These are phyloP conservation scores for Potamarius usumacintae DNA, from an alignment of 2,113 vertebrate genomes.

Conservation along the genomic window DNA sequence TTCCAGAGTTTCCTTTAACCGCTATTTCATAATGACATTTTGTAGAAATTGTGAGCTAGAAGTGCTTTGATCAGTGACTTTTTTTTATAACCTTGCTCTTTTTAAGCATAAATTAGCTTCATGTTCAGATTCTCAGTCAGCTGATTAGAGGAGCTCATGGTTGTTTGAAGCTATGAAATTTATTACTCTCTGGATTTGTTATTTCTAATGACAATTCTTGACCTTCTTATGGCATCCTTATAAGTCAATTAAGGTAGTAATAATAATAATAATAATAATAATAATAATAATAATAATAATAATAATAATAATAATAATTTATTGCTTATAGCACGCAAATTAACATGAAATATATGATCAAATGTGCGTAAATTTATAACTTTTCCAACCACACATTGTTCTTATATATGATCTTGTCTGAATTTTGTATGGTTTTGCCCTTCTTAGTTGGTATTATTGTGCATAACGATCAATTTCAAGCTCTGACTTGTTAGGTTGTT, in stretches of 20 bases:
- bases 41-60: background rate
- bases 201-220: background rate
- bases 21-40: background rate
- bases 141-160: background rate
- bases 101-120: background rate
- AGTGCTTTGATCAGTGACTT: background rate
- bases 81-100: background rate
- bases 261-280: too few species aligned
- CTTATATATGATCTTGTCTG: too few species aligned
- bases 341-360: too few species aligned
- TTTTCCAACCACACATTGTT: too few species aligned
- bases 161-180: background rate
- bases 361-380: too few species aligned
- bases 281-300: too few species aligned
- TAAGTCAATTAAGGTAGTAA: background rate
- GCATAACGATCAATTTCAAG: too few species aligned
- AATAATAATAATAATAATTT: too few species aligned
- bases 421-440: too few species aligned
- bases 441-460: too few species aligned
- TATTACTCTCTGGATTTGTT: background rate
- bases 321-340: too few species aligned
- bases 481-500: too few species aligned
- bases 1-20: background rate
- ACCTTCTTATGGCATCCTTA: background rate
- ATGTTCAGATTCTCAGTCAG: background rate